phyloP scores from a whole-genome alignment of 2,888 invertebrate genomes.

The Litoditis marina region DNA sequence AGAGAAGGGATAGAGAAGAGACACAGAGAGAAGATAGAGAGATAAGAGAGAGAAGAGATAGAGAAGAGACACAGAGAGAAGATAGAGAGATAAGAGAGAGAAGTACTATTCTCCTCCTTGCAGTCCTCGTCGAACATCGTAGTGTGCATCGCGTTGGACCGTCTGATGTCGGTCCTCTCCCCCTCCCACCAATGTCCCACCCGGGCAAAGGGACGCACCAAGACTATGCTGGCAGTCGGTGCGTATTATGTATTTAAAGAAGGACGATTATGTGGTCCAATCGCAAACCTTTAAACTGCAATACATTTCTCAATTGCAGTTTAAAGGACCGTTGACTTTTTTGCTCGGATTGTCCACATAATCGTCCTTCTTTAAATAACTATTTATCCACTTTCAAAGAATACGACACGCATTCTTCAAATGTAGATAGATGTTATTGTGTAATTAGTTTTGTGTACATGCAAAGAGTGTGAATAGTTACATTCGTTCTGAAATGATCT shows the following conservation, averaged over 20 bases:
- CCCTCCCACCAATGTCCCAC: slow-evolving; percentile 52
- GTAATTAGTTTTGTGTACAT: no score
- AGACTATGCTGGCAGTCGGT: slow-evolving; percentile 45
- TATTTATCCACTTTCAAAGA: no score
- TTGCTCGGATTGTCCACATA: no score
- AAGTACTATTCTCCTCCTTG: slow-evolving; percentile 13
- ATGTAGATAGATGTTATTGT: no score
- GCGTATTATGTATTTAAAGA: no score
- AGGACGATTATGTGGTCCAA: no score
- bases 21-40: slow-evolving; percentile 1
- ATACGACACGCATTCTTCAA: no score
- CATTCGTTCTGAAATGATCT: no score
- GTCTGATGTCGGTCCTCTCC: slow-evolving; percentile 55
- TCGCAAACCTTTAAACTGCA: no score
- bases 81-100: not conserved
- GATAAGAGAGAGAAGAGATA: slow-evolving; percentile 1
- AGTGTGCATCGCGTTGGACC: slow-evolving; percentile 61
- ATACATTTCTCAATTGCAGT: no score
- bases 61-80: not conserved
- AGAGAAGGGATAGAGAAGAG: slow-evolving; percentile 1
- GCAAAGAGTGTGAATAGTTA: no score
- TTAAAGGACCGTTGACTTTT: no score
- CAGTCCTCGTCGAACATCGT: slow-evolving; percentile 61
- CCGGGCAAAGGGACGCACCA: slow-evolving; percentile 47
- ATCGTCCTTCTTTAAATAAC: not conserved